phyloP scores from a whole-genome alignment of 2,888 invertebrate species.

The Cinara cedri region DNA sequence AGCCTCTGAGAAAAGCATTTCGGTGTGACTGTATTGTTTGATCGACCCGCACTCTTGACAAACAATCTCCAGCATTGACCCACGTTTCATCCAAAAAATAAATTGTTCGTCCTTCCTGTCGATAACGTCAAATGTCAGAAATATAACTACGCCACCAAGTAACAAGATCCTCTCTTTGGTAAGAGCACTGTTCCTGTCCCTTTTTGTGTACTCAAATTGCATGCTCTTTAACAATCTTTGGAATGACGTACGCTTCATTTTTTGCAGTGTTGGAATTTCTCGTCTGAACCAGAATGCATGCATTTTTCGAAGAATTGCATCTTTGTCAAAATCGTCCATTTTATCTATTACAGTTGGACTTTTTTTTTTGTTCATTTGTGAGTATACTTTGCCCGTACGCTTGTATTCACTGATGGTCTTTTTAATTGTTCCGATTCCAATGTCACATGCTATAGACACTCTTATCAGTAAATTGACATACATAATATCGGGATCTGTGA shows the following conservation, averaged over 20 bases:
- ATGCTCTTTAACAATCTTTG: background rate
- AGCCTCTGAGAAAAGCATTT: too few species aligned
- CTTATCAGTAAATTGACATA: background rate
- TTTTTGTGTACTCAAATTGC: conserved; percentile 5
- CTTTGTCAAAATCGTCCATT: background rate
- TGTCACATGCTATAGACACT: background rate
- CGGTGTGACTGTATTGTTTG: too few species aligned
- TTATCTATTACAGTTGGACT: background rate
- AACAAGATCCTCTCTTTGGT: background rate
- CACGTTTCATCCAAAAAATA: too few species aligned
- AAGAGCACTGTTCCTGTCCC: background rate
- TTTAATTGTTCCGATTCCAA: background rate
- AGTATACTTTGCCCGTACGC: background rate
- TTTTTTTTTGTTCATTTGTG: background rate
- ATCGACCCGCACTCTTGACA: background rate
- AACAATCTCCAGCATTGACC: background rate
- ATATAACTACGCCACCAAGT: background rate
- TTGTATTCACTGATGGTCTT: background rate
- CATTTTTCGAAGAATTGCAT: background rate
- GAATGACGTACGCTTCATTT: background rate
- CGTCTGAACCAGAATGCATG: background rate
- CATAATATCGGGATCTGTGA: background rate
- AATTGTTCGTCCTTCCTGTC: conserved; percentile 14
- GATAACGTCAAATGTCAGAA: background rate
- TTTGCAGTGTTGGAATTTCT: background rate